Evolutionary conservation across 2,113 vertebrate genomes (phyloP).

Genomic region (Pao palembangensis): DNA sequence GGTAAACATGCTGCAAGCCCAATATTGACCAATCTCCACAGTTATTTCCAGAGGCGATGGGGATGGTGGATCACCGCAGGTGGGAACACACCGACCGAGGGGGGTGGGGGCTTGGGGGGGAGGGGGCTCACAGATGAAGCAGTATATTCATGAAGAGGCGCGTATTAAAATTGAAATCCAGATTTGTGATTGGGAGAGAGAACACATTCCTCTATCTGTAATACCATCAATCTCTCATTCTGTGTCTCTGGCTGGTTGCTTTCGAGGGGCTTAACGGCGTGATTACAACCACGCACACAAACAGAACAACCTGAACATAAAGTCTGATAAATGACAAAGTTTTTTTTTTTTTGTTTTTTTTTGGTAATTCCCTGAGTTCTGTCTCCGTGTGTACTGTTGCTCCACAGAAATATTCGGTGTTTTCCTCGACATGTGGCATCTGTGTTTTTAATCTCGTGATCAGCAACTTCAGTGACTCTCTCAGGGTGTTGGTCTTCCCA

Average conservation of each 20-base stretch:
- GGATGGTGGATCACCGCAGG: slow-evolving; percentile 31
- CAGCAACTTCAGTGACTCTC: slow-evolving; percentile 11
- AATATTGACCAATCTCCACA: slow-evolving; percentile 40
- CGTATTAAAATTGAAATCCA: not conserved
- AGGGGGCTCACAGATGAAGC: not conserved
- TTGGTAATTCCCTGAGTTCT: not conserved
- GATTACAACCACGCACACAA: slow-evolving; percentile 13
- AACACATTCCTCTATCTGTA: slow-evolving; percentile 10
- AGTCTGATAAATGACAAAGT: not conserved
- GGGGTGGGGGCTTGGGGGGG: too few species aligned
- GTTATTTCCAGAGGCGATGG: slow-evolving; percentile 39
- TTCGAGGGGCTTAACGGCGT: not conserved
- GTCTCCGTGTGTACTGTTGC: not conserved
- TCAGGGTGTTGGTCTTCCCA: slow-evolving; percentile 12
- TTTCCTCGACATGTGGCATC: slow-evolving; percentile 4
- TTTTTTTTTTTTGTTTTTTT: not conserved
- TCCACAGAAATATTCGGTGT: not conserved
- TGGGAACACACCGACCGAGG: slow-evolving; percentile 5
- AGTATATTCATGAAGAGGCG: not conserved
- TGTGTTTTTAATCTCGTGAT: slow-evolving; percentile 29
- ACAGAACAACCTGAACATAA: not conserved
- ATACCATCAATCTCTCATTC: slow-evolving; percentile 21
- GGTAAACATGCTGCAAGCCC: slow-evolving; percentile 24
- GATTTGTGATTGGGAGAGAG: slow-evolving; percentile 11
- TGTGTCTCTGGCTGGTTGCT: not conserved